phyloP scores from a whole-genome alignment of 92 coral and sea anemone genomes.

The Zoanthus sociatus region DNA sequence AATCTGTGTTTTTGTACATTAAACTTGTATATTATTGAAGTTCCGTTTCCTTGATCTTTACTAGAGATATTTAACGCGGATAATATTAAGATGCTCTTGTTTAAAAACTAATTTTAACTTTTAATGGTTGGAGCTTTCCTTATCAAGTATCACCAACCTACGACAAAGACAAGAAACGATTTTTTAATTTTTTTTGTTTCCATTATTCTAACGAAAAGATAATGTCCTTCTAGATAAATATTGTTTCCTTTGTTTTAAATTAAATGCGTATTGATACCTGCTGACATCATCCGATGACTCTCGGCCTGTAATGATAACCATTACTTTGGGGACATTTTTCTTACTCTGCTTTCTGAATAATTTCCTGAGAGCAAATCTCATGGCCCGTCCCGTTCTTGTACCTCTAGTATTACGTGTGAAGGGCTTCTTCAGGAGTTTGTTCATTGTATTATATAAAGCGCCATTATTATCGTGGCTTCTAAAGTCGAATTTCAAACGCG shows the following conservation, averaged over 20 bases:
- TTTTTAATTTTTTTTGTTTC: background rate
- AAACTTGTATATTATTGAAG: too few relatives aligned
- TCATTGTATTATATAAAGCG: conserved; percentile 61
- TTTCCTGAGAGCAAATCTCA: conserved; percentile 54
- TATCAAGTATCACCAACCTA: too few relatives aligned
- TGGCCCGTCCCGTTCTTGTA: conserved; percentile 77
- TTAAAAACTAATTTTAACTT: too few relatives aligned
- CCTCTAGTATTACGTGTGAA: conserved; percentile 53
- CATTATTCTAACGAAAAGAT: background rate
- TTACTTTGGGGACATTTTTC: conserved; percentile 65
- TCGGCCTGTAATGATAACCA: conserved; percentile 90
- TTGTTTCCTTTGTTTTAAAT: background rate
- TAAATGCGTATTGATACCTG: conserved; percentile 49
- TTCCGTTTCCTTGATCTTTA: too few relatives aligned
- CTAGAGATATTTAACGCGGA: too few relatives aligned
- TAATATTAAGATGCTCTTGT: too few relatives aligned
- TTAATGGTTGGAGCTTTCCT: too few relatives aligned
- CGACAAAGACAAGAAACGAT: too few relatives aligned
- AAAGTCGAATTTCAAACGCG: conserved; percentile 65
- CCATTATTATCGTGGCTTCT: conserved; percentile 70
- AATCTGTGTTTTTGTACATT: too few relatives aligned
- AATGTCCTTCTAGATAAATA: background rate
- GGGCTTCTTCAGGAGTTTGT: conserved; percentile 5
- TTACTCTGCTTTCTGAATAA: conserved; percentile 51
- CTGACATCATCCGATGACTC: conserved; percentile 82